A percentile compares a stretch with the other conserved stretches of the same genome.
phyloP scores from a whole-genome alignment of 2,113 vertebrate species.

The Tetrax tetrax region DNA sequence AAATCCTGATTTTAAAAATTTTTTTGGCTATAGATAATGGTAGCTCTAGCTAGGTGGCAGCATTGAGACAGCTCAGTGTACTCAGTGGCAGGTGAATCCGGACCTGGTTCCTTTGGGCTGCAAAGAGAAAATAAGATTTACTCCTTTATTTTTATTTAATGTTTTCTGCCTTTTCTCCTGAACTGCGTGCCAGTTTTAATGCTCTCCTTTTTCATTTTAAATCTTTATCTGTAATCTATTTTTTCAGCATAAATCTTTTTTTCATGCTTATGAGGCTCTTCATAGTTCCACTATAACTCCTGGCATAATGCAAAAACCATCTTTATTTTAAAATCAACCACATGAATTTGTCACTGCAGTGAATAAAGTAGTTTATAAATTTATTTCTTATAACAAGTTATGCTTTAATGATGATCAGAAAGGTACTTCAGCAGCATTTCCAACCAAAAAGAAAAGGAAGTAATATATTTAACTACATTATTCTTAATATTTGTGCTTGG shows the following conservation, averaged over 20 bases:
- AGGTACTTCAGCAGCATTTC: background rate
- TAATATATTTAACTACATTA: background rate
- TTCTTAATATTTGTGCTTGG: background rate
- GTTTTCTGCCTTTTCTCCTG: background rate
- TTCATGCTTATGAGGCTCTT: background rate
- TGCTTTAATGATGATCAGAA: background rate
- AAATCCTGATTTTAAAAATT: background rate
- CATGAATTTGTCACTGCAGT: background rate
- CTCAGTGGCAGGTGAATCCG: background rate
- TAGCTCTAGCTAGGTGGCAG: constrained; percentile 41
- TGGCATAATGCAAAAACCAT: background rate
- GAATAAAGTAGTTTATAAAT: background rate
- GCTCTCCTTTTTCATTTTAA: constrained; percentile 15
- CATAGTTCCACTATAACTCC: background rate
- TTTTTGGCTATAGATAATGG: background rate
- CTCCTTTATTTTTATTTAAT: constrained; percentile 10
- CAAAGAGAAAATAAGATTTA: constrained; percentile 14
- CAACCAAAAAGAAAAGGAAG: background rate
- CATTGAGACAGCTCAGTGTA: background rate
- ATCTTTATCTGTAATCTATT: constrained; percentile 22
- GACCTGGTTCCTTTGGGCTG: background rate
- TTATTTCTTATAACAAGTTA: background rate
- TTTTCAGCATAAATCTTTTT: constrained; percentile 3
- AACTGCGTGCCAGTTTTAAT: background rate
- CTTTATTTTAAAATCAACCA: background rate